Base-by-base conservation (phyloP, 2,888 invertebrate genomes). In the Spilarctia lutea region DNA sequence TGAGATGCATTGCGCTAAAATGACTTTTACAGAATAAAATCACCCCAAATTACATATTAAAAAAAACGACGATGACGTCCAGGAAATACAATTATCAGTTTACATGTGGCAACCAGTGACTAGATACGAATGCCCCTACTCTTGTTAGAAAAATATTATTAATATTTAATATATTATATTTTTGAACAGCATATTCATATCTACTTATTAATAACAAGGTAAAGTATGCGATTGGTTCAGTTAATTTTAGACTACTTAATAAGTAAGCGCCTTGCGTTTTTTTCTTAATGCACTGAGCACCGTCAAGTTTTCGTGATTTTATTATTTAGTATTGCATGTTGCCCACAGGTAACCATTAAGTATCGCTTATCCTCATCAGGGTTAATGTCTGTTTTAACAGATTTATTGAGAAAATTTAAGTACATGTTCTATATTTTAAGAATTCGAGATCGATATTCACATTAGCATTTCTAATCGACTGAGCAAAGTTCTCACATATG, bases 201-300 rank as follows among this genome's bases (percentile, higher is more conserved):
- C n/a, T 52, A n/a, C 27, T 27, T 60, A 8, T 8, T 60, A 27
- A 60, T 60, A 27, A 60, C 11, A 56, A 27, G 3, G n/a, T 8
- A 56, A 56, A 1, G n/a, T 11, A 3, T n/a, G 20, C 0, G 18
- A 24, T 52, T 52, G 24, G 24, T 52, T 52, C 52, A 10, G 52
- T 52, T 20, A 48, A 48, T 20, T 24, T 52, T 48, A 24, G 24
- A 48, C 20, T 24, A 48, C 48, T 45, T 16, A 6, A 18, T 7
- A 18, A 4, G 16, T 45, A 18, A 16, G 1, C 6, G 20, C 20
- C 7, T 1, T 0, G 20, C 6, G 1, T 7, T 7, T 7, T 7
- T 48, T 48, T 48, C 48, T 7, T 7, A 20, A 48, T 48, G 48
- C 20, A 20, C 48, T 7, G 48, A 45, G 45, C 16, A 45, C 3